phyloP scores from a whole-genome alignment of 2,888 invertebrate genomes.

The Phaonia tiefii region DNA sequence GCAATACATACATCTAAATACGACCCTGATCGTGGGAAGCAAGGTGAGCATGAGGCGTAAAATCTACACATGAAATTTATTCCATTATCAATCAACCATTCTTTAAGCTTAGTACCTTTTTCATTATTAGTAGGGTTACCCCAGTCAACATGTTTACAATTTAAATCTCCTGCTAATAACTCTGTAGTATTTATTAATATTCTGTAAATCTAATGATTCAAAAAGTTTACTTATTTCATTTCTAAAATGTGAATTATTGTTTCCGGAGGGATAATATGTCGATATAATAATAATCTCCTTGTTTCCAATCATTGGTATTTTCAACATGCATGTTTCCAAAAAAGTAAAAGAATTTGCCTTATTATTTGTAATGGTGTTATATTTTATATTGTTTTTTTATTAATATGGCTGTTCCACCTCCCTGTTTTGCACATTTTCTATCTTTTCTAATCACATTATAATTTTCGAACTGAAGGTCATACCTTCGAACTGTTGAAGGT shows the following conservation, averaged over 20 bases:
- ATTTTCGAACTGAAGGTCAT: no score
- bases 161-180: no score
- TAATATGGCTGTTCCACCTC: constrained; percentile 5
- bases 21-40: background rate
- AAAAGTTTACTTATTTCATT: background rate
- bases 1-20: constrained; percentile 3
- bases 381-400: constrained; percentile 4
- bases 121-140: no score
- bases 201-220: background rate
- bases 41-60: background rate
- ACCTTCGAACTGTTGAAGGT: background rate
- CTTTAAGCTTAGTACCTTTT: no score
- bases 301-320: background rate
- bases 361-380: background rate
- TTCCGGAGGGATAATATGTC: constrained; percentile 2
- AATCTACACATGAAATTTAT: background rate
- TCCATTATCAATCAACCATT: background rate
- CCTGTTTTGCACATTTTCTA: background rate
- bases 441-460: background rate
- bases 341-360: background rate
- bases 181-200: no score
- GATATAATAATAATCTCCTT: background rate
- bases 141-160: no score
- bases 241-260: no score
- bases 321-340: background rate